Evolutionary conservation across 2,797 vertebrate genomes (phyloP).

Genomic region (Epinephelus awoara): DNA sequence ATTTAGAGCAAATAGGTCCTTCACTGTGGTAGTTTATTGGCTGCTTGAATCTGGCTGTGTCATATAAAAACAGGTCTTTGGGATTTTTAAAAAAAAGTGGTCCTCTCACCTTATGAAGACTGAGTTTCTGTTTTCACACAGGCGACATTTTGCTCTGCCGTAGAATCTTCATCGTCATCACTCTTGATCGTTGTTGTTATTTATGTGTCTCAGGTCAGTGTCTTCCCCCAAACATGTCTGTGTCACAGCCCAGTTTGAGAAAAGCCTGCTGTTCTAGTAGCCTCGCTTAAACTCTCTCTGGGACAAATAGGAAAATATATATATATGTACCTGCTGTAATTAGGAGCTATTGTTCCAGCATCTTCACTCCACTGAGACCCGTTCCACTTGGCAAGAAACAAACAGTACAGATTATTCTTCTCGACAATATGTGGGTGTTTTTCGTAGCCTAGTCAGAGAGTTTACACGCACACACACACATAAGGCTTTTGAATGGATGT

Average conservation of each 20-base stretch:
- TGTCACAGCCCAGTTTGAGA: constrained; percentile 48
- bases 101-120: constrained; percentile 2
- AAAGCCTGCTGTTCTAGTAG: constrained; percentile 50
- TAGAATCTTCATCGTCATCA: background rate
- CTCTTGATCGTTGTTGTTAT: constrained; percentile 21
- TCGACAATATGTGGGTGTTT: constrained; percentile 32
- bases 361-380: constrained; percentile 72
- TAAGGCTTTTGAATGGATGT: constrained; percentile 2
- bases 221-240: constrained; percentile 18
- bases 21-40: constrained; percentile 31
- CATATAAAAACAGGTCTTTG: constrained; percentile 21
- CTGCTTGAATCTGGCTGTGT: constrained; percentile 23
- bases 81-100: background rate
- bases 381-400: constrained; percentile 73
- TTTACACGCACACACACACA: background rate
- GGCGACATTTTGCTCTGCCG: background rate
- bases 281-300: constrained; percentile 39
- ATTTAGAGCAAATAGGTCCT: constrained; percentile 47
- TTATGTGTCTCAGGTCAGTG: constrained; percentile 34
- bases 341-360: constrained; percentile 72
- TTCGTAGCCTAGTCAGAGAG: constrained; percentile 17
- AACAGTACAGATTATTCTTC: constrained; percentile 55
- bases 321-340: constrained; percentile 73
- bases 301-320: constrained; percentile 59
- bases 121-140: background rate